These are phyloP conservation scores for Colossoma macropomum DNA, from an alignment of 2,113 vertebrate species.

Conservation along the genomic window DNA sequence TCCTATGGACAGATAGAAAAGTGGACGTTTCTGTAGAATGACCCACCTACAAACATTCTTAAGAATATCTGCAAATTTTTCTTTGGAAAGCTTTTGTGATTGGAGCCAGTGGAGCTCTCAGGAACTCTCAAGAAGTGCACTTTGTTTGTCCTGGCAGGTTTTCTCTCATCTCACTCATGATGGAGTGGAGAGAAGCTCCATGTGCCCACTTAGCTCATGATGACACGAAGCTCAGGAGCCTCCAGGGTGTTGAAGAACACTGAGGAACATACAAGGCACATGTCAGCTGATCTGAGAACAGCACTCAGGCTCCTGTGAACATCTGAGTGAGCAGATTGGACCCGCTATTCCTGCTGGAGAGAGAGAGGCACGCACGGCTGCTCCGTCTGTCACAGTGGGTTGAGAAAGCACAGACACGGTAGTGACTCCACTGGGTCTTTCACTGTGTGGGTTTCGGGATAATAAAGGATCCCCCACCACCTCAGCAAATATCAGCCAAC, in stretches of 20 bases:
- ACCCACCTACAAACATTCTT: no score
- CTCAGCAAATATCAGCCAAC: not conserved
- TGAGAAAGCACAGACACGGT: constrained; percentile 63
- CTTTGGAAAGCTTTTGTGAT: not conserved
- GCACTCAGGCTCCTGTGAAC: constrained; percentile 59
- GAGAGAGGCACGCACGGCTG: constrained; percentile 56
- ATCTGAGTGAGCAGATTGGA: constrained; percentile 76
- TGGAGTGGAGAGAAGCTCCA: not conserved
- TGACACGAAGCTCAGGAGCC: constrained; percentile 17
- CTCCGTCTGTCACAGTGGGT: constrained; percentile 74
- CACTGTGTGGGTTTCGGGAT: constrained; percentile 48
- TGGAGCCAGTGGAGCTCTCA: not conserved
- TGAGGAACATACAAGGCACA: constrained; percentile 44
- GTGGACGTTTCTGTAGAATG: no score
- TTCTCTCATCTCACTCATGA: not conserved
- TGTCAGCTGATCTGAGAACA: constrained; percentile 39
- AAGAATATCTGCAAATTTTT: no score
- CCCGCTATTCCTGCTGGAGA: constrained; percentile 66
- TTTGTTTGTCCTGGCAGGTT: no score
- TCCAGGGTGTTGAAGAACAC: not conserved
- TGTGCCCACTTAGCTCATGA: not conserved
- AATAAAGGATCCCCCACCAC: not conserved
- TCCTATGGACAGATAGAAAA: no score
- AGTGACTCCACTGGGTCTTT: constrained; percentile 42
- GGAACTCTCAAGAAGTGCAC: no score